Evolutionary conservation across 2,888 invertebrate species (phyloP), one percentile per base, ranked within the genome.

Genomic region (Diaperis boleti): DNA sequence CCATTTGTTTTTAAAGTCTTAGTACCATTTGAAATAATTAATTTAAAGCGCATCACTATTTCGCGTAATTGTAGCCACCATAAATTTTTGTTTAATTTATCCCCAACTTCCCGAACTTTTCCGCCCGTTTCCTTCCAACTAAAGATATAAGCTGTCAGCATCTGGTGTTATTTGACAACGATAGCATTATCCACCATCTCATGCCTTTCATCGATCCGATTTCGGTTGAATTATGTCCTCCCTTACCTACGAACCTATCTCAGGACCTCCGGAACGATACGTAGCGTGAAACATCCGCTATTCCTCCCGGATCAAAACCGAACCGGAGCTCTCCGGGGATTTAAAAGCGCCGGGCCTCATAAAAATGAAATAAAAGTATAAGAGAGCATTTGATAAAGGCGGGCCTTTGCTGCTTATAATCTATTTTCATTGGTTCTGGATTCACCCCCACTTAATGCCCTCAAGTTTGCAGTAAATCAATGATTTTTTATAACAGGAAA

Each of bases 311-410:
- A 14, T 42, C 31, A 33, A 33, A 26, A 33, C 41, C 31, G 29
- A 18, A 33, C 41, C 42, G 20, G 29, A 26, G 50, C 57, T 39
- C 39, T 18, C 66, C 63, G 68, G 67, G 69, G 68, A 62, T 64
- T 59, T 71, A 72, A 73, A 72, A 73, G 70, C 59, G 35, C 39
- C 39, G 17, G 69, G 44, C 70, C n/a, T 66, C 70, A 76, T 75
- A 75, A 76, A 76, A 76, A 74, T 70, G 74, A 74, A 74, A 76
- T 74, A 75, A 76, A 76, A 75, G 73, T 74, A 72, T 74, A 76
- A 76, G 75, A 74, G 74, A 73, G 72, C 72, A 74, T 75, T 74
- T 73, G 74, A 72, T 69, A 72, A 71, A 74, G 74, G 74, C 74
- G 74, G 71, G 72, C 66, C 72, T 64, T n/a, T n/a, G n/a, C n/a